Percentiles rank a stretch among this genome's conserved stretches.
Evolutionary conservation across 2,113 vertebrate species (phyloP).

Genomic region (Equus przewalskii): DNA sequence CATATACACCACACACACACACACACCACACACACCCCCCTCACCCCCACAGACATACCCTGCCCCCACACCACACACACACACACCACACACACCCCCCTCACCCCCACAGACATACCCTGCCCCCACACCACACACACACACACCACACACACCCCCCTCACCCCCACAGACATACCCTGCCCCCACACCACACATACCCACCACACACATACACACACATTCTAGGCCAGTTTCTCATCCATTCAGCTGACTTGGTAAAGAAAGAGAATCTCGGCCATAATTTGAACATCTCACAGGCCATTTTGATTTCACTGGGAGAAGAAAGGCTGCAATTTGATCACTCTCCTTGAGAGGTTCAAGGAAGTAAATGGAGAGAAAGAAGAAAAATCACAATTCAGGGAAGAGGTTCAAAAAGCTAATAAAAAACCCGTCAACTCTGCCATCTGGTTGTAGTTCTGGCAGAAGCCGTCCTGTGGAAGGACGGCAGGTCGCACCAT

Average conservation of each 20-base stretch:
- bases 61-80: too few species aligned
- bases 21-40: too few species aligned
- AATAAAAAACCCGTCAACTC: background rate
- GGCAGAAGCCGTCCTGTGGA: background rate
- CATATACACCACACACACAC: background rate
- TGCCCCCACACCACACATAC: background rate
- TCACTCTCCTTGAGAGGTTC: background rate
- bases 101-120: background rate
- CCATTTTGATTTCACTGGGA: conserved; percentile 33
- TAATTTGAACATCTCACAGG: background rate
- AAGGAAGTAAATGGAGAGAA: background rate
- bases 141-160: too few species aligned
- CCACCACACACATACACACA: background rate
- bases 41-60: too few species aligned
- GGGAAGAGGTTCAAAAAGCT: background rate
- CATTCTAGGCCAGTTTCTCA: background rate
- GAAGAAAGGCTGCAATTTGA: background rate
- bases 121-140: too few species aligned
- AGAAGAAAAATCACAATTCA: conserved; percentile 11
- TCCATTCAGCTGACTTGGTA: background rate
- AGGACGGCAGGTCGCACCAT: background rate
- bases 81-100: background rate
- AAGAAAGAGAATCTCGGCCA: conserved; percentile 17
- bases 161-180: too few species aligned
- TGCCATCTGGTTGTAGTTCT: background rate